A percentile compares a stretch with the other conserved stretches of the same genome.
Evolutionary conservation across 2,888 invertebrate genomes (phyloP).

Genomic region (Molorchus minor): DNA sequence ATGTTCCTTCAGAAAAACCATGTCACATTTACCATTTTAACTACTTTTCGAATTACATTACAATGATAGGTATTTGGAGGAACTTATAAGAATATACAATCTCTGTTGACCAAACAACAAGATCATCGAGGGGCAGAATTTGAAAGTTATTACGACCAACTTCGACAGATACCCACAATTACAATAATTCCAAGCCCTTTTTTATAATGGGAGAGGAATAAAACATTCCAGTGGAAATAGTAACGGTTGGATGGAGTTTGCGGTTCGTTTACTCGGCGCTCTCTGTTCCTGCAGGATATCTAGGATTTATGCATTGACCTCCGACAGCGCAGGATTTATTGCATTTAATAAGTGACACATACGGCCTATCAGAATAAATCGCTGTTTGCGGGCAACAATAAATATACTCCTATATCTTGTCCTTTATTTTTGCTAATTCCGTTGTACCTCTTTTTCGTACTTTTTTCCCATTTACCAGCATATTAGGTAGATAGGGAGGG

Average conservation of each 20-base stretch:
- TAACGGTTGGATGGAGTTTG: slow-evolving; percentile 40
- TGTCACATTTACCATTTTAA: too few species aligned
- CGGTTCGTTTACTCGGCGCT: slow-evolving; percentile 36
- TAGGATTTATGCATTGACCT: slow-evolving; percentile 42
- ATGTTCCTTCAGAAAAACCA: too few species aligned
- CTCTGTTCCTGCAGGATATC: slow-evolving; percentile 36
- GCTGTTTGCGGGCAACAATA: slow-evolving; percentile 21
- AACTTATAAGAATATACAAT: too few species aligned
- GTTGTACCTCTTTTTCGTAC: background rate
- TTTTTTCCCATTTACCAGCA: background rate
- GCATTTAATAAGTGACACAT: slow-evolving; percentile 42
- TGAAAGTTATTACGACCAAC: slow-evolving; percentile 1
- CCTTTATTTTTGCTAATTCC: slow-evolving; percentile 19
- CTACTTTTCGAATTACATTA: too few species aligned
- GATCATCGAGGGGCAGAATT: background rate
- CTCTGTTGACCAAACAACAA: slow-evolving; percentile 10
- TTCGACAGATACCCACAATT: slow-evolving; percentile 20
- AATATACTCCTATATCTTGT: slow-evolving; percentile 21
- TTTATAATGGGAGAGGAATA: slow-evolving; percentile 31
- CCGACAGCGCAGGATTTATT: slow-evolving; percentile 41
- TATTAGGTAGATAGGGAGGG: too few species aligned
- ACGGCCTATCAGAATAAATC: slow-evolving; percentile 39
- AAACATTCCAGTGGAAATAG: slow-evolving; percentile 40
- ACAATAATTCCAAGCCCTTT: slow-evolving; percentile 31
- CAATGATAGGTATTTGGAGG: too few species aligned